These are phyloP conservation scores for Drosophila robusta DNA, from an alignment of 2,888 invertebrate species.

Conservation along the genomic window DNA sequence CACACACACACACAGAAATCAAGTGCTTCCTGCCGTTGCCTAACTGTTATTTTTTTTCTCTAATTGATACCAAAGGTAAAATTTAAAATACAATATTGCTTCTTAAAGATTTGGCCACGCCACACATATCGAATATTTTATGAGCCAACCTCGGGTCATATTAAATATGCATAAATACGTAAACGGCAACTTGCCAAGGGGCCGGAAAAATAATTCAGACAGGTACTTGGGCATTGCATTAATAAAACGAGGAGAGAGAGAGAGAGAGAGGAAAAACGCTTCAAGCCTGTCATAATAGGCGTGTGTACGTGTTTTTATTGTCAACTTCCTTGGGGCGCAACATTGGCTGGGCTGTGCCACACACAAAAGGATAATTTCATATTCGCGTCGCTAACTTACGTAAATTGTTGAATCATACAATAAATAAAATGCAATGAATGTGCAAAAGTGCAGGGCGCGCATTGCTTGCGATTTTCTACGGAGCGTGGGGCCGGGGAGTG, in stretches of 20 bases:
- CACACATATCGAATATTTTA: constrained; percentile 3
- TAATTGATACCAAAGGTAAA: constrained; percentile 22
- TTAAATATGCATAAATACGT: constrained; percentile 45
- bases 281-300: constrained; percentile 48
- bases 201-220: constrained; percentile 45
- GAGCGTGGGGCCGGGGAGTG: not conserved
- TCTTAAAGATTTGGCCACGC: constrained; percentile 4
- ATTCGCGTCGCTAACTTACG: constrained; percentile 70
- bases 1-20: not conserved
- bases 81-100: constrained; percentile 1
- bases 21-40: constrained; percentile 1
- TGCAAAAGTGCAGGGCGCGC: constrained; percentile 63
- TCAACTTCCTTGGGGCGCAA: constrained; percentile 46
- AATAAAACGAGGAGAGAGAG: constrained; percentile 7
- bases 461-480: constrained; percentile 50
- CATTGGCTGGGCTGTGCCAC: constrained; percentile 10
- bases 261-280: constrained; percentile 19
- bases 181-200: constrained; percentile 45
- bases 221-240: constrained; percentile 63
- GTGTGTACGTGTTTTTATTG: constrained; percentile 61
- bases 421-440: constrained; percentile 73
- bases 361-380: constrained; percentile 67
- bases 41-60: not conserved
- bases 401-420: constrained; percentile 73
- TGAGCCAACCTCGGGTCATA: constrained; percentile 21